A percentile compares a stretch with the other conserved stretches of the same genome.
Evolutionary conservation across 1,140 invertebrate species (phyloP).

Genomic region (Elymnias hypermnestra): DNA sequence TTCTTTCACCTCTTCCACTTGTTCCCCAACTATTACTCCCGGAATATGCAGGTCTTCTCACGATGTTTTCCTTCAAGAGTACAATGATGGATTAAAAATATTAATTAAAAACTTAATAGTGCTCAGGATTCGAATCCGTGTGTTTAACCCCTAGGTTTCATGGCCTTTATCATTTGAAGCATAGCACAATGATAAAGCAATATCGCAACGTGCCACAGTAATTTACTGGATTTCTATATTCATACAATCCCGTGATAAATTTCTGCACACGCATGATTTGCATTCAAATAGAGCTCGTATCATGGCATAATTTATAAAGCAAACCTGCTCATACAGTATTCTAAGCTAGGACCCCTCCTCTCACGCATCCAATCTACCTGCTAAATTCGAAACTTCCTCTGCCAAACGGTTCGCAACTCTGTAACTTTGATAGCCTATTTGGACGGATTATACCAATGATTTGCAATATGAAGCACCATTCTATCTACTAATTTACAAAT

Average conservation of each 20-base stretch:
- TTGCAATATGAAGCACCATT: not conserved
- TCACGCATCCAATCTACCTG: constrained; percentile 6
- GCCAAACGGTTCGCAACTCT: constrained; percentile 2
- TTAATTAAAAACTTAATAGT: too few relatives aligned
- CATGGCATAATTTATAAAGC: constrained; percentile 2
- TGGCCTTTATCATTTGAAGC: too few relatives aligned
- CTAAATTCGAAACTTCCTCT: constrained; percentile 6
- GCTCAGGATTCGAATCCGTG: too few relatives aligned
- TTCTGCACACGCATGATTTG: not conserved
- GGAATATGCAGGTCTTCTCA: too few relatives aligned
- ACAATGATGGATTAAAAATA: too few relatives aligned
- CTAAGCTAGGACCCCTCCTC: not conserved
- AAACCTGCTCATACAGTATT: not conserved
- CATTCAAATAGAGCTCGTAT: not conserved
- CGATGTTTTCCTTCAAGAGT: too few relatives aligned
- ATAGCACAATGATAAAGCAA: too few relatives aligned
- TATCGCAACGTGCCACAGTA: too few relatives aligned
- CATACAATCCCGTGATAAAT: not conserved
- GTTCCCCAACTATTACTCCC: too few relatives aligned
- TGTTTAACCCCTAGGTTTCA: too few relatives aligned
- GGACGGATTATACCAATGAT: constrained; percentile 1
- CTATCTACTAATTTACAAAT: too few relatives aligned
- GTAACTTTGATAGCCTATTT: constrained; percentile 6
- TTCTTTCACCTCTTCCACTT: too few relatives aligned
- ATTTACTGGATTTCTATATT: not conserved